Evolutionary conservation across 2,113 vertebrate genomes (phyloP).

Genomic region (Phyllostomus hastatus): DNA sequence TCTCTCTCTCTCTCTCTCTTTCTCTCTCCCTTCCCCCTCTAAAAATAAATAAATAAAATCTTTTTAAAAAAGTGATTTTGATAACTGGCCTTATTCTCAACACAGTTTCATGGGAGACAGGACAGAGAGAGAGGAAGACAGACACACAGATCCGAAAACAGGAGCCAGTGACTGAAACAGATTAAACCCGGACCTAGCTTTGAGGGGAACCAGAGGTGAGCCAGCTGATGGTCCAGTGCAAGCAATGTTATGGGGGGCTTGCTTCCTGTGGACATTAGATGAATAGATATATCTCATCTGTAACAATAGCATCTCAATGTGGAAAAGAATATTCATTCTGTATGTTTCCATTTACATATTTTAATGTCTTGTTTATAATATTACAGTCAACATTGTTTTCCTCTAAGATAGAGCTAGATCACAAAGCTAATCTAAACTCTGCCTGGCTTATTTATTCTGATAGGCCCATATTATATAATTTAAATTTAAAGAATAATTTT

Average conservation of each 20-base stretch:
- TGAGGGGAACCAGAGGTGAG: not conserved
- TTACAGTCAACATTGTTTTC: not conserved
- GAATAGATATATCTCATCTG: not conserved
- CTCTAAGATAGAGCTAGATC: not conserved
- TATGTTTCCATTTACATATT: not conserved
- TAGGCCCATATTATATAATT: not conserved
- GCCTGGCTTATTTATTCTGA: not conserved
- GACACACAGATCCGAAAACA: not conserved
- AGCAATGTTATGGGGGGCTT: not conserved
- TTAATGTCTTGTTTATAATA: not conserved
- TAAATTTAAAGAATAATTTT: slow-evolving; percentile 18
- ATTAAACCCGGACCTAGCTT: not conserved
- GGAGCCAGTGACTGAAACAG: not conserved
- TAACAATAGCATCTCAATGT: not conserved
- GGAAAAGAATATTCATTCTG: not conserved
- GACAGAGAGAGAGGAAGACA: not conserved
- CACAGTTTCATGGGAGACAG: not conserved
- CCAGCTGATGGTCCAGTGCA: not conserved
- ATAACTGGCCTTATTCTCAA: not conserved
- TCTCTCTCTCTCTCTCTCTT: too few species aligned
- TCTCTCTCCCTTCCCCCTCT: too few species aligned
- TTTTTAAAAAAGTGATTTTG: too few species aligned
- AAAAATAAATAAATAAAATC: too few species aligned
- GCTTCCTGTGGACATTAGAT: not conserved
- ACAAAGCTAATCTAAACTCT: not conserved